Evolutionary conservation across 1,140 invertebrate genomes (phyloP), one percentile per base, ranked within the genome.

Genomic region (Anthonomus grandis): DNA sequence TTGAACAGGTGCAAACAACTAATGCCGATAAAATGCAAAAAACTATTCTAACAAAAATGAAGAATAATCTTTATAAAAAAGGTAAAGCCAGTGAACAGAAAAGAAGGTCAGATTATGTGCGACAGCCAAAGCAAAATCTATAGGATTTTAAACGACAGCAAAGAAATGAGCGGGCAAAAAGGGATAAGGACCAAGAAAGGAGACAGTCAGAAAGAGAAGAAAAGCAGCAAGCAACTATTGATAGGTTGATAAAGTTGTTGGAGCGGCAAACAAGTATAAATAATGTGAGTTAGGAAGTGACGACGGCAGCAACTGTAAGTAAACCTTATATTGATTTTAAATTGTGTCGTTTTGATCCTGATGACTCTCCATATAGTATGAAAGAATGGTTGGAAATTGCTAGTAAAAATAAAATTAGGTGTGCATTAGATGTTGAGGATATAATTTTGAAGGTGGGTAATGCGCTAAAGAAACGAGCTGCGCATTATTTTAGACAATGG

Each of bases 401-500:
- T 41, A 41, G 38, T 41, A 41, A 13, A 41, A 41, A 41, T 41
- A 41, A 41, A 41, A 41, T 19, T 41, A 41, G 38, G 38, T 19
- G 18, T 19, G 15, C 18, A 13, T 41, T 41, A 19, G 38, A 41
- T 6, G 38, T 9, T 15, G 38, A 5, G 38, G n/a, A 41, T 41
- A 19, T 41, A 15, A 41, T 41, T 41, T 15, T 41, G 5, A 41
- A 19, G 15, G 38, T 15, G 15, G 38, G 38, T 8, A 15, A 41
- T 15, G 18, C n/a, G 38, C n/a, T 19, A 41, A 8, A 41, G 15
- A 41, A 41, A 13, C 38, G 18, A 41, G 38, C 38, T 41, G 38
- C 38, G 6, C 38, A 41, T 41, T 41, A 41, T 19, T 41, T 6
- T 19, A 41, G 38, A 41, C 38, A 41, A 13, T 41, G 38, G 38